Evolutionary conservation across 2,888 invertebrate genomes (phyloP), one percentile per base, ranked within the genome.

Genomic region (Vanessa cardui): DNA sequence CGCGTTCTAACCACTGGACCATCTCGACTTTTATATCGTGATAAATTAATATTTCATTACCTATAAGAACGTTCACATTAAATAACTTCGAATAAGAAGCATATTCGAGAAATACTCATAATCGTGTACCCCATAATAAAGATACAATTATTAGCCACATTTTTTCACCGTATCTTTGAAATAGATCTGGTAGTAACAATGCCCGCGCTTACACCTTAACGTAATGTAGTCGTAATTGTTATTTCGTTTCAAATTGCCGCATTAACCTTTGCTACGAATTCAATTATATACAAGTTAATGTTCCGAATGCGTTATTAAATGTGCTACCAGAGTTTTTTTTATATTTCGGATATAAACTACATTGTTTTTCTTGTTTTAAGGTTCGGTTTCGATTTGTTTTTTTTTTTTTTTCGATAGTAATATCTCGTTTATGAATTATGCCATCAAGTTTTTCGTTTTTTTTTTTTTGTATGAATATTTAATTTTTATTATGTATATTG

Each of bases 211-310:
- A 64, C 46, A 64, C 64, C 56, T 64, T 33, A 59, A 21, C 47
- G 63, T 54, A 68, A 63, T 68, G 64, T 68, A 49, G 49, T 49
- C 52, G 50, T 62, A 62, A 69, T 69, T 59, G 61, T 65, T 69
- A 65, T 62, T 69, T 58, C 64, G 65, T 58, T 62, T 68, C 45
- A 50, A 64, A 64, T 58, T 49, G 20, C 50, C 46, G 56, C 58
- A 59, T 62, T 68, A 63, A 67, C 52, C 62, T 63, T 59, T 64
- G 58, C 46, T 49, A 31, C 26, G 63, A 64, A 68, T 68, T 66
- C 44, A 46, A 68, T 60, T 64, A 60, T 45, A 15, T 45, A 54
- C 52, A 31, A 54, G 39, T 46, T 58, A 54, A 56, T 33, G 52
- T 49, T 58, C 46, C 54, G 52, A 58, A 56, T 45, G 33, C 33